Evolutionary conservation across 2,888 invertebrate genomes (phyloP).

Genomic region (Platynereis dumerilii): DNA sequence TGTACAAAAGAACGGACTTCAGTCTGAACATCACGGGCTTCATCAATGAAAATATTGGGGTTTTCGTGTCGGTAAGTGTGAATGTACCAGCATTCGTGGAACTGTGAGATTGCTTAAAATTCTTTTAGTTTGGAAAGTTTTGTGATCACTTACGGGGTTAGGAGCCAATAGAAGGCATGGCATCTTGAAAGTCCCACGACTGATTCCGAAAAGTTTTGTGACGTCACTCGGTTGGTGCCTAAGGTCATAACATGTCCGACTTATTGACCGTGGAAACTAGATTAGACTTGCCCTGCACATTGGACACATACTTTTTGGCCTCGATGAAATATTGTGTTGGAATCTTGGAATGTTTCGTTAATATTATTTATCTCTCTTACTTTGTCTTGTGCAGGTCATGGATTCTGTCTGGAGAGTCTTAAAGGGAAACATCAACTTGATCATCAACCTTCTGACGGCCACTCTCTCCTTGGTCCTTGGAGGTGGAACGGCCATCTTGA

Average conservation of each 20-base stretch:
- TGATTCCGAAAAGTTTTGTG: too few species aligned
- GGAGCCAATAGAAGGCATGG: too few species aligned
- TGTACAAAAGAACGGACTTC: slow-evolving; percentile 47
- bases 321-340: too few species aligned
- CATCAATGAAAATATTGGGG: slow-evolving; percentile 89
- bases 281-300: too few species aligned
- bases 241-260: too few species aligned
- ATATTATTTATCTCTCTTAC: too few species aligned
- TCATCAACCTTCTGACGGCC: slow-evolving; percentile 85
- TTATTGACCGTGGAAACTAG: too few species aligned
- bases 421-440: slow-evolving; percentile 88
- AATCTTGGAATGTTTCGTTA: too few species aligned
- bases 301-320: too few species aligned
- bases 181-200: too few species aligned
- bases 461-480: slow-evolving; percentile 85
- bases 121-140: background rate
- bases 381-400: slow-evolving; percentile 73
- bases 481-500: slow-evolving; percentile 62
- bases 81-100: background rate
- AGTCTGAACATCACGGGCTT: slow-evolving; percentile 68
- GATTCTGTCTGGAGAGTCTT: slow-evolving; percentile 88
- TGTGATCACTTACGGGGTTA: too few species aligned
- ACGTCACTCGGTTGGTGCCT: too few species aligned
- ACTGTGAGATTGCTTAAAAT: background rate
- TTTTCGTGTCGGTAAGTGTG: slow-evolving; percentile 74